These are phyloP conservation scores for Pharmacophagus antenor DNA, from an alignment of 2,888 invertebrate species.

Conservation along the genomic window DNA sequence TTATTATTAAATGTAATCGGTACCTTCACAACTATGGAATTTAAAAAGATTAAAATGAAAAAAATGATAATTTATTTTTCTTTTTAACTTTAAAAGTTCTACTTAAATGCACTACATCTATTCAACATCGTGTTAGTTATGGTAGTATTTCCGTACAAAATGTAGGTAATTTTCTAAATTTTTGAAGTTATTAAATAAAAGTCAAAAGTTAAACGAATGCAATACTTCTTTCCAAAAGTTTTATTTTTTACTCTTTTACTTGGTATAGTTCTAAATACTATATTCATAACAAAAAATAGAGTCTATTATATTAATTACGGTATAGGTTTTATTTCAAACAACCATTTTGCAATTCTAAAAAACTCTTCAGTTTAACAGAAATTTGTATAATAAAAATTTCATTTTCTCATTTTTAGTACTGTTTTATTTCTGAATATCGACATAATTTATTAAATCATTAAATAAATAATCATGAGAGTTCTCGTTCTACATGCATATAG, in stretches of 20 bases:
- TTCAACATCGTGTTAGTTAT: not conserved
- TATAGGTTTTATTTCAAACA: too few species aligned
- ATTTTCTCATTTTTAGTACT: not conserved
- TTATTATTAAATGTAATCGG: not conserved
- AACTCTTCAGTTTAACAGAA: not conserved
- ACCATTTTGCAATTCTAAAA: too few species aligned
- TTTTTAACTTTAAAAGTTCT: not conserved
- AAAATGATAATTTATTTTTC: not conserved
- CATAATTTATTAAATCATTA: constrained; percentile 1
- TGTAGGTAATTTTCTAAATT: not conserved
- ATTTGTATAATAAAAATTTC: not conserved
- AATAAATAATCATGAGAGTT: constrained; percentile 4
- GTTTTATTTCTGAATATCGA: not conserved
- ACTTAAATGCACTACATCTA: not conserved
- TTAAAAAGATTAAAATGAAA: not conserved
- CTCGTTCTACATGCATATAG: constrained; percentile 19
- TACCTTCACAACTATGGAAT: not conserved
- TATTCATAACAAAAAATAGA: not conserved
- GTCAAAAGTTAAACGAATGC: constrained; percentile 2
- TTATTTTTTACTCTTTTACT: too few species aligned
- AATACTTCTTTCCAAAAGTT: too few species aligned
- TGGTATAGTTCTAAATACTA: not conserved
- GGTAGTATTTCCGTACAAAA: not conserved
- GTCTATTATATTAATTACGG: not conserved
- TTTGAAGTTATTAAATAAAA: constrained; percentile 1